Evolutionary conservation across 53 echinoderm and acorn worm species (phyloP).

Genomic region (Hippasteria phrygiana): DNA sequence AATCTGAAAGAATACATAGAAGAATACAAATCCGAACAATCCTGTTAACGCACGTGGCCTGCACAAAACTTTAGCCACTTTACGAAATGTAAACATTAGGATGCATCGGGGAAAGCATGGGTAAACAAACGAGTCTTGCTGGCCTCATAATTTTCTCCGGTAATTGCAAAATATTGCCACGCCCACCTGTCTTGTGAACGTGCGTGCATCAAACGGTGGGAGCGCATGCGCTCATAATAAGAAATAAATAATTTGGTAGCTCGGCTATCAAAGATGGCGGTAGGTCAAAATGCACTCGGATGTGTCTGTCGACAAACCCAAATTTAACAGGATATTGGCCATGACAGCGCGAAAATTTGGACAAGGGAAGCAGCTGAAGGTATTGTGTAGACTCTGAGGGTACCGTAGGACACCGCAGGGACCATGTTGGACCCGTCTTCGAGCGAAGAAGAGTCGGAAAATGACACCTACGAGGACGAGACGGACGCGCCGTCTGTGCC

Average conservation of each 20-base stretch:
- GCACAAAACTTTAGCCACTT: too few species aligned
- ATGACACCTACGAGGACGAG: constrained; percentile 83
- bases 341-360: constrained; percentile 64
- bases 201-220: neutral
- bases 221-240: constrained; percentile 41
- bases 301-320: constrained; percentile 65
- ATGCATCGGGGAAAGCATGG: too few species aligned
- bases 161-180: constrained; percentile 23
- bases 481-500: constrained; percentile 83
- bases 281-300: constrained; percentile 51
- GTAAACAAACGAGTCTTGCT: too few species aligned
- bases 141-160: neutral
- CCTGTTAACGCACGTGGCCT: too few species aligned
- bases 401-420: constrained; percentile 39
- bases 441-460: constrained; percentile 96
- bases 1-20: too few species aligned
- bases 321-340: constrained; percentile 64
- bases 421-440: constrained; percentile 97
- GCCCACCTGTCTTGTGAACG: constrained; percentile 21
- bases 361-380: constrained; percentile 30
- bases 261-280: constrained; percentile 46
- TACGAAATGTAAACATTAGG: too few species aligned
- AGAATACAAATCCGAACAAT: too few species aligned
- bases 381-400: constrained; percentile 26
- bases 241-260: neutral